phyloP scores from a whole-genome alignment of 2,797 vertebrate genomes.

The Tolypeutes matacus region DNA sequence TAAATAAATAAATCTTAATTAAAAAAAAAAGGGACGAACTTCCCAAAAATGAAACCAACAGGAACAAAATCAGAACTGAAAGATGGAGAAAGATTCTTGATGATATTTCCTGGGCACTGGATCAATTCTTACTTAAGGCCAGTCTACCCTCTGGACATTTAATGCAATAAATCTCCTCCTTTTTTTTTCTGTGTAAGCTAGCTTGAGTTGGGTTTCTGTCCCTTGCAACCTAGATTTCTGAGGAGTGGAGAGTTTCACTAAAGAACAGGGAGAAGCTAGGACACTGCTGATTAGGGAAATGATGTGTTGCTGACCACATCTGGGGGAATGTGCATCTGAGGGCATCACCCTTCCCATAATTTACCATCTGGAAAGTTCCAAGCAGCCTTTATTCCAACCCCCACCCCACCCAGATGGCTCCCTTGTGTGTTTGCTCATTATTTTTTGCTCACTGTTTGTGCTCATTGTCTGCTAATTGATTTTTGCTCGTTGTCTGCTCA shows the following conservation, averaged over 20 bases:
- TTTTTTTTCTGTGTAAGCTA: not conserved
- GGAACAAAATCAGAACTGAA: not conserved
- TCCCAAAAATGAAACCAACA: not conserved
- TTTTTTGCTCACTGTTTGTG: no score
- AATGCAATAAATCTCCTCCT: not conserved
- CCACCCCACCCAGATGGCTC: no score
- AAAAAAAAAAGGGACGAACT: not conserved
- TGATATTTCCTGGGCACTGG: not conserved
- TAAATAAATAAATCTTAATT: no score
- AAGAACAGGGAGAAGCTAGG: not conserved
- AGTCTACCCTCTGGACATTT: not conserved
- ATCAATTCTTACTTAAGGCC: not conserved
- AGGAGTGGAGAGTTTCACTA: not conserved
- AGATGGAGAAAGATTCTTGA: not conserved
- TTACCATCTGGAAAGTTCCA: slow-evolving; percentile 3
- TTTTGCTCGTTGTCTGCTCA: no score
- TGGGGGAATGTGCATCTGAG: not conserved
- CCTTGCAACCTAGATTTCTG: not conserved
- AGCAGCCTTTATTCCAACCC: not conserved
- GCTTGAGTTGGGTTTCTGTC: not conserved
- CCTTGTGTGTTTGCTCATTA: no score
- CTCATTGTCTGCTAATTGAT: no score
- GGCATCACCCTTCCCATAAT: not conserved
- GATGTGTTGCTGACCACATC: not conserved
- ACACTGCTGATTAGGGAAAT: not conserved